Evolutionary conservation across 2,888 invertebrate genomes (phyloP).

Genomic region (Heteromyza rotundicornis): DNA sequence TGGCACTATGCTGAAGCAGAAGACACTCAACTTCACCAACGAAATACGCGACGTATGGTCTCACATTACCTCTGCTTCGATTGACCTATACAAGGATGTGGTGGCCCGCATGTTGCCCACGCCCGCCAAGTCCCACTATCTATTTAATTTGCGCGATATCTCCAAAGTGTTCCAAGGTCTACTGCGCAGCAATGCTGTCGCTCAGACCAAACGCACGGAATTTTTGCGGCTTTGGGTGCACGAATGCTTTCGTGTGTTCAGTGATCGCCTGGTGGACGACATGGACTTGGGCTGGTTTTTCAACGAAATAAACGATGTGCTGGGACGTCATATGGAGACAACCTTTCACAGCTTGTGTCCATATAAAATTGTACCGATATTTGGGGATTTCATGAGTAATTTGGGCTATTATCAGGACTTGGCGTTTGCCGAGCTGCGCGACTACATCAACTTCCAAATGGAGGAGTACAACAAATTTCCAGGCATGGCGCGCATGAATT

Average conservation of each 20-base stretch:
- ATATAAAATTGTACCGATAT: constrained; percentile 72
- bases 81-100: constrained; percentile 79
- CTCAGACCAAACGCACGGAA: constrained; percentile 73
- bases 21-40: constrained; percentile 77
- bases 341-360: constrained; percentile 82
- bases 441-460: constrained; percentile 64
- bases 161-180: constrained; percentile 86
- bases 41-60: constrained; percentile 76
- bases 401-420: constrained; percentile 79
- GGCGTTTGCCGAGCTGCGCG: constrained; percentile 68
- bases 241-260: constrained; percentile 84
- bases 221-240: constrained; percentile 86
- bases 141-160: constrained; percentile 88
- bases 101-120: constrained; percentile 80
- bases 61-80: constrained; percentile 74
- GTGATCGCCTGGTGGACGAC: constrained; percentile 81
- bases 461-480: constrained; percentile 73
- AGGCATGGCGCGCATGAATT: constrained; percentile 78
- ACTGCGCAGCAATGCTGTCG: constrained; percentile 77
- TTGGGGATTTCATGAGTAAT: constrained; percentile 82
- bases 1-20: constrained; percentile 83
- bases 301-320: constrained; percentile 72
- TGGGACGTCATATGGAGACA: constrained; percentile 80
- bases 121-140: constrained; percentile 87
- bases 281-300: constrained; percentile 80